Evolutionary conservation across 2,888 invertebrate species (phyloP).

Genomic region (Perizoma affinitatum): DNA sequence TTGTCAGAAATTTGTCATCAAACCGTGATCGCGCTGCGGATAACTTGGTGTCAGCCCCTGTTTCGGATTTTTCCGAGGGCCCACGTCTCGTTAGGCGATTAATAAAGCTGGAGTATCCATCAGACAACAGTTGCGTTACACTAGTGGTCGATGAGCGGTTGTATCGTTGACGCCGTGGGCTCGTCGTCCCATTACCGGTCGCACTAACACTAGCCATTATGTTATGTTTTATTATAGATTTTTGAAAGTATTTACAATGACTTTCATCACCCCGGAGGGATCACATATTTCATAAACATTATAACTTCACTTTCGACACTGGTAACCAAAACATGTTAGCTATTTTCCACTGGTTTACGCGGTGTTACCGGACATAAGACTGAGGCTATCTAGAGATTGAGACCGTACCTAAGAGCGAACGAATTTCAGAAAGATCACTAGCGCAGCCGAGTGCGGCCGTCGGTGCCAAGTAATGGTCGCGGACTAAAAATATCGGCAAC

Average conservation of each 20-base stretch:
- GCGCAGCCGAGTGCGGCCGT: constrained; percentile 81
- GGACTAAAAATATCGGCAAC: constrained; percentile 87
- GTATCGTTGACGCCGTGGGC: constrained; percentile 88
- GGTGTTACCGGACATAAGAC: constrained; percentile 64
- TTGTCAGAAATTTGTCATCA: constrained; percentile 70
- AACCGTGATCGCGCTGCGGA: constrained; percentile 64
- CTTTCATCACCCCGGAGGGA: constrained; percentile 63
- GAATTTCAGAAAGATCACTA: constrained; percentile 81
- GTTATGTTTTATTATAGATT: constrained; percentile 37
- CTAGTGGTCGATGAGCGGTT: constrained; percentile 91
- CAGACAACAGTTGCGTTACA: constrained; percentile 93
- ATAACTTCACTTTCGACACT: constrained; percentile 59
- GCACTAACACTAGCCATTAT: constrained; percentile 70
- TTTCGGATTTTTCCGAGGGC: constrained; percentile 88
- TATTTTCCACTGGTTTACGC: constrained; percentile 41
- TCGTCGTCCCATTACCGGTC: constrained; percentile 69
- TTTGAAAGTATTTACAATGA: constrained; percentile 38
- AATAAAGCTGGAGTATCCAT: constrained; percentile 93
- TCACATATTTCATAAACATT: constrained; percentile 66
- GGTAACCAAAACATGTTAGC: constrained; percentile 41
- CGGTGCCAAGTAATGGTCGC: constrained; percentile 87
- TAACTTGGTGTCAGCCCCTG: constrained; percentile 64
- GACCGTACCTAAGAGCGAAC: constrained; percentile 76
- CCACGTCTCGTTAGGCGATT: constrained; percentile 91
- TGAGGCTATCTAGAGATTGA: constrained; percentile 72